A percentile compares a stretch with the other conserved stretches of the same genome.
phyloP scores from a whole-genome alignment of 2,888 invertebrate species.

The Xylota segnis region DNA sequence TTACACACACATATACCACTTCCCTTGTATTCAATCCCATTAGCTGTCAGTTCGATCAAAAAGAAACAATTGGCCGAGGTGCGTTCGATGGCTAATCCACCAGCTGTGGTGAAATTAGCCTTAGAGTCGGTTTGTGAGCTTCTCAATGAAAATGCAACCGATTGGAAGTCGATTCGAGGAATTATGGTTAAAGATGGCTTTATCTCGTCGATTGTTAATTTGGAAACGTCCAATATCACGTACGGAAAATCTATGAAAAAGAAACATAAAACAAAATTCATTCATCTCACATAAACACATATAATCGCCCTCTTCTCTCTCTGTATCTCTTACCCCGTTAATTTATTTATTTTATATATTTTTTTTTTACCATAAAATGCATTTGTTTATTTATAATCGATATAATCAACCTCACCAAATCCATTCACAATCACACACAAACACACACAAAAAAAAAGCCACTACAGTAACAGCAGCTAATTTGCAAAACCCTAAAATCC shows the following conservation, averaged over 20 bases:
- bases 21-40: slow-evolving; percentile 69
- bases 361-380: slow-evolving; percentile 37
- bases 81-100: slow-evolving; percentile 97
- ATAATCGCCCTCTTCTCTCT: slow-evolving; percentile 42
- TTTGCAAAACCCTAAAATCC: slow-evolving; percentile 49
- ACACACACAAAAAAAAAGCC: slow-evolving; percentile 47
- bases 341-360: slow-evolving; percentile 24
- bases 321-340: slow-evolving; percentile 51
- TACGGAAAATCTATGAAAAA: slow-evolving; percentile 85
- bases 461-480: slow-evolving; percentile 75
- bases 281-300: slow-evolving; percentile 63
- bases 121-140: slow-evolving; percentile 97
- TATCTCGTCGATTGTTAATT: slow-evolving; percentile 96
- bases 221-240: slow-evolving; percentile 96
- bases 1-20: slow-evolving; percentile 64
- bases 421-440: slow-evolving; percentile 36
- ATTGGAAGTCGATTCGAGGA: slow-evolving; percentile 97
- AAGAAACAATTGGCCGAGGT: slow-evolving; percentile 98
- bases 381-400: slow-evolving; percentile 45
- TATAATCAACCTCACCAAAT: slow-evolving; percentile 58
- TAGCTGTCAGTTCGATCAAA: slow-evolving; percentile 97
- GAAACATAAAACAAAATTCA: slow-evolving; percentile 61
- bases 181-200: slow-evolving; percentile 98
- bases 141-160: slow-evolving; percentile 94
- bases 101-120: slow-evolving; percentile 95